Evolutionary conservation across 2,888 invertebrate species (phyloP).

Genomic region (Myopa testacea): DNA sequence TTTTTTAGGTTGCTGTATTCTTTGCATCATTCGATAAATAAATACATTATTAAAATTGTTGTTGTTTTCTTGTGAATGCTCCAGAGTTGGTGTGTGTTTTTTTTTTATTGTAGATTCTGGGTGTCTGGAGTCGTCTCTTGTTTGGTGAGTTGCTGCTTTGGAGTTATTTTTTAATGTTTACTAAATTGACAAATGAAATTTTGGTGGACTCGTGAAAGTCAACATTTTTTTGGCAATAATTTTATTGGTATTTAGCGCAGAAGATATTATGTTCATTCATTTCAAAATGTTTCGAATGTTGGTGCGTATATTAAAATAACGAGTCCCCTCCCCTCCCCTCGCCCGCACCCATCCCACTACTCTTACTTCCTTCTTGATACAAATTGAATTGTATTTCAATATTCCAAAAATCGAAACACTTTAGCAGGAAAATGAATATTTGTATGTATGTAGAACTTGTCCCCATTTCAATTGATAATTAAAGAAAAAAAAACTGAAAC

Average conservation of each 20-base stretch:
- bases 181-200: slow-evolving; percentile 22
- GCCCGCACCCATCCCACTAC: no score
- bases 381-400: no score
- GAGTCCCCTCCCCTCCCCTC: no score
- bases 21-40: not conserved
- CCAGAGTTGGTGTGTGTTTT: no score
- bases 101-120: not conserved
- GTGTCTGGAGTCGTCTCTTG: not conserved
- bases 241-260: not conserved
- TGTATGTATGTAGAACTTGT: no score
- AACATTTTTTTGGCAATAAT: not conserved
- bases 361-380: no score
- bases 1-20: not conserved
- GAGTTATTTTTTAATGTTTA: slow-evolving; percentile 31
- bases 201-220: not conserved
- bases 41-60: not conserved
- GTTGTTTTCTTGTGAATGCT: not conserved
- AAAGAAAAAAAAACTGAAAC: not conserved
- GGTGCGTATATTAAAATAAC: no score
- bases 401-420: no score
- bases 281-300: no score
- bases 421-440: no score
- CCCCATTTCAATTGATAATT: not conserved
- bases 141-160: not conserved
- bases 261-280: not conserved